Conservation (phyloP, 1,140 invertebrate genomes). For the Hyles euphorbiae region DNA sequence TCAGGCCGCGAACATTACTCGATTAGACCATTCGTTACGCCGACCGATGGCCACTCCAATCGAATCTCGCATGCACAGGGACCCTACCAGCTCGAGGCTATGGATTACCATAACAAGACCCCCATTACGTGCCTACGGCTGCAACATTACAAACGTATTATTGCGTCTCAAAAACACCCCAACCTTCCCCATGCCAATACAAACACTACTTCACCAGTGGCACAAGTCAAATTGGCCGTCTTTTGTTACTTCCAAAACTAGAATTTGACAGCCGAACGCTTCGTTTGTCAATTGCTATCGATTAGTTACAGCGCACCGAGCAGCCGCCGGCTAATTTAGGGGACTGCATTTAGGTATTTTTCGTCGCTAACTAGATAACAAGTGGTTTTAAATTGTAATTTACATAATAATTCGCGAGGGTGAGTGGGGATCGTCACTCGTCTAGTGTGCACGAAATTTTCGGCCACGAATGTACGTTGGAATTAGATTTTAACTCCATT, state of each 20-base stretch:
- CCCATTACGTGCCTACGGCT: conserved; percentile 59
- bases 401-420: conserved; percentile 63
- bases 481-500: too few species aligned
- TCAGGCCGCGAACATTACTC: conserved; percentile 1
- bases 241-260: conserved; percentile 66
- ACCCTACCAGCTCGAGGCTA: conserved; percentile 44
- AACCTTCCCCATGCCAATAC: conserved; percentile 5
- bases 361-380: conserved; percentile 73
- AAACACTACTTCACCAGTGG: conserved; percentile 10
- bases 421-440: conserved; percentile 19
- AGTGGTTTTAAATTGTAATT: conserved; percentile 73
- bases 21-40: conserved; percentile 14
- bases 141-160: conserved; percentile 16
- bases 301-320: conserved; percentile 57
- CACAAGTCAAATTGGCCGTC: conserved; percentile 28
- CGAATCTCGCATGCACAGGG: conserved; percentile 43
- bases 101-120: conserved; percentile 70
- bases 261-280: conserved; percentile 68
- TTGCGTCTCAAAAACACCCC: conserved; percentile 1
- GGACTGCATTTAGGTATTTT: conserved; percentile 61
- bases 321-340: conserved; percentile 62
- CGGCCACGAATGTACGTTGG: too few species aligned
- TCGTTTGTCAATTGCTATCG: conserved; percentile 71
- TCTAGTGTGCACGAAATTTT: conserved; percentile 3
- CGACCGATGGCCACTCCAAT: conserved; percentile 48